Percentiles rank a stretch among this genome's conserved stretches.
Evolutionary conservation across 2,113 vertebrate species (phyloP).

Genomic region (Sula dactylatra): DNA sequence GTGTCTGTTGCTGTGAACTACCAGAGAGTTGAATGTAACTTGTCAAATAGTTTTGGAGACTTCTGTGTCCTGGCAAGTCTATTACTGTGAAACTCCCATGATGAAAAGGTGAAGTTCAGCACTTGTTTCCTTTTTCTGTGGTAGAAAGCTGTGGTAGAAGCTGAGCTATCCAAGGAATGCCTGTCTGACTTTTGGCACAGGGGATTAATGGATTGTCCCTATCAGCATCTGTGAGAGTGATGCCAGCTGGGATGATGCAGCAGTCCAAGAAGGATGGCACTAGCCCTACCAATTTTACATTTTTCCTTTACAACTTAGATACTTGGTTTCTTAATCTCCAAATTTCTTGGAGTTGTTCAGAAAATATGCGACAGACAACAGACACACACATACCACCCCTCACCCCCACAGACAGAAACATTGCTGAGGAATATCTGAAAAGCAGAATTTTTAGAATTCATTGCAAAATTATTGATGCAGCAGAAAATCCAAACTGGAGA

Average conservation of each 20-base stretch:
- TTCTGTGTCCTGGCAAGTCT: neutral
- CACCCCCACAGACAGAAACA: neutral
- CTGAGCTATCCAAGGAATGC: neutral
- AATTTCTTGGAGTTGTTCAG: neutral
- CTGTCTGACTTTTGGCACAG: neutral
- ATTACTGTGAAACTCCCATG: neutral
- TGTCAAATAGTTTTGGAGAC: neutral
- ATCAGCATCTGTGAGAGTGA: neutral
- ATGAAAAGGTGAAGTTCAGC: neutral
- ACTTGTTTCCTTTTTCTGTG: neutral
- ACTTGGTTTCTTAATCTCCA: neutral
- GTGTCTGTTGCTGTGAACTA: neutral
- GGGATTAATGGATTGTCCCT: neutral
- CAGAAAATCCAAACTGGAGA: neutral
- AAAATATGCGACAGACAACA: neutral
- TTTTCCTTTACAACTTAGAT: neutral
- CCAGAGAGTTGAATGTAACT: neutral
- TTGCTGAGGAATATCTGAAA: neutral
- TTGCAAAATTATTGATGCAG: neutral
- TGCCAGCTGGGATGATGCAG: neutral
- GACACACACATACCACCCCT: neutral
- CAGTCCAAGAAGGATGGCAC: neutral
- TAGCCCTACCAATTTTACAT: neutral
- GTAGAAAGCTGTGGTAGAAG: neutral
- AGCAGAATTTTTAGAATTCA: neutral